phyloP scores from a whole-genome alignment of 2,888 invertebrate genomes.

The Drosophila monieri region DNA sequence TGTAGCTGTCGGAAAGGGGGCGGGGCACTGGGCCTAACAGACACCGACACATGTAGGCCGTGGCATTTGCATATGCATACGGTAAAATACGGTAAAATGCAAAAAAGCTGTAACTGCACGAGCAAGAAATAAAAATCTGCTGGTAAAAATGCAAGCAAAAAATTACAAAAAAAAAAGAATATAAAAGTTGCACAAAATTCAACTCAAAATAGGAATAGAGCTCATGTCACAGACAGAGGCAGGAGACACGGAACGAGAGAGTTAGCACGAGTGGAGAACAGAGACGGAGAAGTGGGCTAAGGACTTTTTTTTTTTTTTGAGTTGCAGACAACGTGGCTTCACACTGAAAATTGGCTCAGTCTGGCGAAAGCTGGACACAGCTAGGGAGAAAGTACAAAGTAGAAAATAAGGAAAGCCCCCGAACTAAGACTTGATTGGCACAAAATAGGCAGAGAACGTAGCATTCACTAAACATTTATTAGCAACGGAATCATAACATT shows the following conservation, averaged over 20 bases:
- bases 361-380: constrained; percentile 5
- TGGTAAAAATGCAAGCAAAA: background rate
- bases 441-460: background rate
- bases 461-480: background rate
- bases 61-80: constrained; percentile 72
- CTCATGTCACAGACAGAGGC: constrained; percentile 48
- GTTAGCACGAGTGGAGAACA: background rate
- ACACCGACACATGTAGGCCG: constrained; percentile 73
- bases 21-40: constrained; percentile 13
- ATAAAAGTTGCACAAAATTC: constrained; percentile 21
- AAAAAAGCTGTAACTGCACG: constrained; percentile 47
- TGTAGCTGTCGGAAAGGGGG: too few species aligned
- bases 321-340: constrained; percentile 32
- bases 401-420: constrained; percentile 1
- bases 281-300: background rate
- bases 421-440: constrained; percentile 1
- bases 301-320: constrained; percentile 28
- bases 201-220: constrained; percentile 48
- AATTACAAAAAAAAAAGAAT: background rate
- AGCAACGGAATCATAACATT: background rate
- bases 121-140: constrained; percentile 20
- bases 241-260: too few species aligned
- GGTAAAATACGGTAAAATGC: constrained; percentile 70
- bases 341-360: constrained; percentile 29
- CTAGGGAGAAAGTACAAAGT: background rate